Conservation (phyloP, 2,888 invertebrate genomes). For the Conus canariensis region DNA sequence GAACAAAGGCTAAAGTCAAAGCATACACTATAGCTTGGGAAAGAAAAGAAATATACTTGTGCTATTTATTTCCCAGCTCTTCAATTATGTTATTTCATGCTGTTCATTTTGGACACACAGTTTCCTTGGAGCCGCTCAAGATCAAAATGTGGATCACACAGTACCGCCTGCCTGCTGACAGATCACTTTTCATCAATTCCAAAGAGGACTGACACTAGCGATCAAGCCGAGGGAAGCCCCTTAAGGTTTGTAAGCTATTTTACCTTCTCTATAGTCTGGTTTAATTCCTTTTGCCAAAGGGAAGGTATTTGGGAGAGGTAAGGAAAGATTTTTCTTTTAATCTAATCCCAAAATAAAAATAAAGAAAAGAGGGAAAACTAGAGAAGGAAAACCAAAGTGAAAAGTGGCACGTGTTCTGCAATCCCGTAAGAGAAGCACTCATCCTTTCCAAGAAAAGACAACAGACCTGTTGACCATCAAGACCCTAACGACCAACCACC, state of each 20-base stretch:
- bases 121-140: not conserved
- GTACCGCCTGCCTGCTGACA: not conserved
- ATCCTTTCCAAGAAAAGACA: not conserved
- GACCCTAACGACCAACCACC: not conserved
- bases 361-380: not conserved
- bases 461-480: conserved; percentile 4
- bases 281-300: not conserved
- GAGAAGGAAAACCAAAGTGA: not conserved
- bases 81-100: not conserved
- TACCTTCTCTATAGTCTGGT: not conserved
- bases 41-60: not conserved
- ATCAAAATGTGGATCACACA: not conserved
- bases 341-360: not conserved
- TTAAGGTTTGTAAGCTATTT: not conserved
- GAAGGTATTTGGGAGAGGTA: too few species aligned
- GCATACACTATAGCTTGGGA: not conserved
- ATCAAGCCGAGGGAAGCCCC: not conserved
- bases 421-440: not conserved
- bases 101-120: not conserved
- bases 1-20: not conserved
- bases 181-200: not conserved
- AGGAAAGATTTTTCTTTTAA: too few species aligned
- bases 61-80: not conserved
- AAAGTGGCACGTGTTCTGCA: conserved; percentile 1
- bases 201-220: not conserved